A percentile compares a stretch with the other conserved stretches of the same genome.
phyloP scores from a whole-genome alignment of 1,140 invertebrate species.

The Drosophila ironensis region DNA sequence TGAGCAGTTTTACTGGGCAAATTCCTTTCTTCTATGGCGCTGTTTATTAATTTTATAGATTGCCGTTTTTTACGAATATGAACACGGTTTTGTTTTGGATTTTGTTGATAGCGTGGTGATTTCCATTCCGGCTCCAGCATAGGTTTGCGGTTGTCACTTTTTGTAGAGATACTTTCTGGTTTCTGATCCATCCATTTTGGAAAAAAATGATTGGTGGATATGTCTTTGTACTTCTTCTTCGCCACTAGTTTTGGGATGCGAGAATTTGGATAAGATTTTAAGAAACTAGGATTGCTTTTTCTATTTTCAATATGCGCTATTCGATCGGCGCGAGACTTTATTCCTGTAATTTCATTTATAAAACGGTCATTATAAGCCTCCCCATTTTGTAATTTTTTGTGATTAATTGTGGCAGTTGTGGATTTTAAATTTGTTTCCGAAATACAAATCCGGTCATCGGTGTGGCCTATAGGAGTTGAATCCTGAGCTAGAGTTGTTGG shows the following conservation, averaged over 20 bases:
- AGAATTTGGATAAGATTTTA: slow-evolving; percentile 8
- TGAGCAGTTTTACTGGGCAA: not conserved
- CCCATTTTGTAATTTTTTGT: slow-evolving; percentile 59
- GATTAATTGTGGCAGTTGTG: slow-evolving; percentile 35
- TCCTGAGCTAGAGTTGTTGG: slow-evolving; percentile 1
- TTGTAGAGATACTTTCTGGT: too few species aligned
- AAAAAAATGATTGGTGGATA: too few species aligned
- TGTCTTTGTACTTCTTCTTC: too few species aligned
- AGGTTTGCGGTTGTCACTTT: not conserved
- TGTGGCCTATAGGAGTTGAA: not conserved
- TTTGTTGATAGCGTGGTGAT: slow-evolving; percentile 25
- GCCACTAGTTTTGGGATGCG: too few species aligned
- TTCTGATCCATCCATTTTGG: slow-evolving; percentile 54
- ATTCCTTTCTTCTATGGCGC: slow-evolving; percentile 16
- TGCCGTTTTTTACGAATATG: slow-evolving; percentile 74
- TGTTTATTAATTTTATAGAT: slow-evolving; percentile 64
- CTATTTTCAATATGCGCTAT: slow-evolving; percentile 63
- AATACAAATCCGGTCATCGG: too few species aligned
- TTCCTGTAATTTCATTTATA: slow-evolving; percentile 12
- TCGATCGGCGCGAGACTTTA: slow-evolving; percentile 65
- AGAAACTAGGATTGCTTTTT: slow-evolving; percentile 13
- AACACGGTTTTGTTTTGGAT: slow-evolving; percentile 56
- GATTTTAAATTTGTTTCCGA: too few species aligned
- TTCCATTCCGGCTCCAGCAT: not conserved
- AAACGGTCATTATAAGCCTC: slow-evolving; percentile 54